Percentiles rank a stretch among this genome's conserved stretches.
phyloP scores from a whole-genome alignment of 2,113 vertebrate genomes.

The Rhea americana region DNA sequence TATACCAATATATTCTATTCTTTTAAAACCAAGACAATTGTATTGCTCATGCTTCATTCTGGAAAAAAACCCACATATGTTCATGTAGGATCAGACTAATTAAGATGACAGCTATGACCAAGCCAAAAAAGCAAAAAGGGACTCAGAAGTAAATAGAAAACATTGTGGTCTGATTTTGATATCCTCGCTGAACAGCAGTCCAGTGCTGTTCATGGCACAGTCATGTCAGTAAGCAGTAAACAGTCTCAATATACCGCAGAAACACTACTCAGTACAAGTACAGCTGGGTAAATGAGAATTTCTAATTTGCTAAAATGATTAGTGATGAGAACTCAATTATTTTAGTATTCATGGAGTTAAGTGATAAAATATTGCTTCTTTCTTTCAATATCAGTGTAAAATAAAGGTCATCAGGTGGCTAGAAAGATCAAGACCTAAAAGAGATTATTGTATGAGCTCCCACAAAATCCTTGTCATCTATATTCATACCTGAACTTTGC shows the following conservation, averaged over 20 bases:
- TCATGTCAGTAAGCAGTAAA: neutral
- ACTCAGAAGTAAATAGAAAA: conserved; percentile 3
- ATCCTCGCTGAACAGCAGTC: neutral
- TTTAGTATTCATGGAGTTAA: conserved; percentile 46
- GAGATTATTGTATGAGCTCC: conserved; percentile 57
- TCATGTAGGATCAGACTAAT: neutral
- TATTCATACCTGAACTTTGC: conserved; percentile 84
- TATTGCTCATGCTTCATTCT: neutral
- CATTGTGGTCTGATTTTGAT: neutral
- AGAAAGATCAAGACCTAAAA: conserved; percentile 57
- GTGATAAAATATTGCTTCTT: conserved; percentile 51
- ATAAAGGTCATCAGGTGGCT: conserved; percentile 69
- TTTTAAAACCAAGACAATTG: neutral
- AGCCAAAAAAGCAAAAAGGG: neutral
- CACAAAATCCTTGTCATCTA: conserved; percentile 75
- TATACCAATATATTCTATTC: neutral
- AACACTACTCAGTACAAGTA: neutral
- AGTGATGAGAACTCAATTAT: conserved; percentile 67
- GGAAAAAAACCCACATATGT: neutral
- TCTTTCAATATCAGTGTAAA: conserved; percentile 51
- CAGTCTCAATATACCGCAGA: neutral
- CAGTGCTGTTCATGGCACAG: no score
- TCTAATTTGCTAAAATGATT: conserved; percentile 35
- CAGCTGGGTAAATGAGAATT: neutral
- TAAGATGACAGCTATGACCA: neutral